Percentiles rank a stretch among this genome's conserved stretches.
Conservation (phyloP, 2,797 vertebrate genomes). For the Gobionotothen gibberifrons region DNA sequence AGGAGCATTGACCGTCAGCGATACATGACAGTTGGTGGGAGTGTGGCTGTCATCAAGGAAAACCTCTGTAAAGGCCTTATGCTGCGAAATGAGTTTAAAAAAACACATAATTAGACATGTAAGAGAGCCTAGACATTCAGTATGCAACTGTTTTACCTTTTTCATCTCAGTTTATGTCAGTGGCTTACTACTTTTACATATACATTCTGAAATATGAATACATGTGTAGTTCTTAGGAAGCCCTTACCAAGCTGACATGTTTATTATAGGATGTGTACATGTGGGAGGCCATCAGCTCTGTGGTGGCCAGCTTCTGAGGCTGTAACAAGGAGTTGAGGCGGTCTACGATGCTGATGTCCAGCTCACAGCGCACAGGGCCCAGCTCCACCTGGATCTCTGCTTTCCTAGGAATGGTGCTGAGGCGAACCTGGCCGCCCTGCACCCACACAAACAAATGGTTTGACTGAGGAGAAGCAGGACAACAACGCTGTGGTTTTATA, state of each 20-base stretch:
- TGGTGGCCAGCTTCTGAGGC: slow-evolving; percentile 92
- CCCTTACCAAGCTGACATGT: slow-evolving; percentile 92
- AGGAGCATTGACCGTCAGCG: slow-evolving; percentile 89
- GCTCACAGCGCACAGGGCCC: slow-evolving; percentile 87
- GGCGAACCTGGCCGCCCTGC: slow-evolving; percentile 93
- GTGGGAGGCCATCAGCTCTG: slow-evolving; percentile 98
- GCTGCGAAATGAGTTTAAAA: slow-evolving; percentile 79
- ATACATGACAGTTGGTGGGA: slow-evolving; percentile 90
- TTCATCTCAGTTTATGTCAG: not conserved
- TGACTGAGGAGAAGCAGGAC: not conserved
- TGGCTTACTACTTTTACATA: not conserved
- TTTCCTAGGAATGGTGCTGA: slow-evolving; percentile 93
- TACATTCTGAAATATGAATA: not conserved
- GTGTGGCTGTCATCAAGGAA: slow-evolving; percentile 94
- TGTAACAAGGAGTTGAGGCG: slow-evolving; percentile 97
- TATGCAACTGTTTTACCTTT: not conserved
- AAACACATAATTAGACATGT: slow-evolving; percentile 3
- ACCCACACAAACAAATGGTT: slow-evolving; percentile 1
- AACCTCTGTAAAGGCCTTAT: slow-evolving; percentile 97
- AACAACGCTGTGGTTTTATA: slow-evolving; percentile 3
- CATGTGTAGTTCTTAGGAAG: not conserved
- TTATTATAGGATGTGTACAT: slow-evolving; percentile 98
- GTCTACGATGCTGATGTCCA: slow-evolving; percentile 98
- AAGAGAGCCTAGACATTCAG: not conserved
- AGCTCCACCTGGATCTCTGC: slow-evolving; percentile 94